phyloP scores from a whole-genome alignment of 1,140 invertebrate species.

The Temnothorax curvispinosus region DNA sequence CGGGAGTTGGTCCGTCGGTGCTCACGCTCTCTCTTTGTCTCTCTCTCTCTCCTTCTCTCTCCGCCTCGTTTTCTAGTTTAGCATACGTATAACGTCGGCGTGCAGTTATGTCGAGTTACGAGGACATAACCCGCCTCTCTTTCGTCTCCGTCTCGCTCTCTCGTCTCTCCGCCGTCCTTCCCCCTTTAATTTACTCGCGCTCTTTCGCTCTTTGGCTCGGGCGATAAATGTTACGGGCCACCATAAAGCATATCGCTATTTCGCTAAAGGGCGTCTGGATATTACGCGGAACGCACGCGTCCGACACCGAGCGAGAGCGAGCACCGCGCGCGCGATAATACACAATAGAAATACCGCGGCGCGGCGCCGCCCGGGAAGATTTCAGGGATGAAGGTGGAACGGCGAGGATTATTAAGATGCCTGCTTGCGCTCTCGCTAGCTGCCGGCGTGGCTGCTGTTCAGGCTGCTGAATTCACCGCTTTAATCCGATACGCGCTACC shows the following conservation, averaged over 20 bases:
- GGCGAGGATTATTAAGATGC: constrained; percentile 53
- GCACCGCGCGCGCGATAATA: constrained; percentile 39
- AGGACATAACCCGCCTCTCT: constrained; percentile 72
- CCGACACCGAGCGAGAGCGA: constrained; percentile 24
- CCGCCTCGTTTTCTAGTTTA: constrained; percentile 61
- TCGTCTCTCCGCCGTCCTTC: constrained; percentile 16
- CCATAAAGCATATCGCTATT: constrained; percentile 78
- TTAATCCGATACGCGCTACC: constrained; percentile 34
- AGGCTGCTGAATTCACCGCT: constrained; percentile 33
- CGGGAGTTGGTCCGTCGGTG: background rate
- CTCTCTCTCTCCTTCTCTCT: constrained; percentile 3
- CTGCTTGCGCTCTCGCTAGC: background rate
- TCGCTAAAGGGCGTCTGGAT: constrained; percentile 68
- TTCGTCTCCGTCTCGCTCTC: constrained; percentile 53
- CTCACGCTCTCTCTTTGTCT: background rate
- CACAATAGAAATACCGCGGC: constrained; percentile 63
- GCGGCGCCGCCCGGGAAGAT: constrained; percentile 20
- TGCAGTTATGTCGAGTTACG: constrained; percentile 73
- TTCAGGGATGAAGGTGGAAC: constrained; percentile 56
- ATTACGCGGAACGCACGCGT: constrained; percentile 59
- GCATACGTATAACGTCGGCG: constrained; percentile 75
- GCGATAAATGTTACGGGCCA: constrained; percentile 75
- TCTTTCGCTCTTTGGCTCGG: constrained; percentile 44
- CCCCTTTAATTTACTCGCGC: constrained; percentile 64
- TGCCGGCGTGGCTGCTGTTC: background rate